These are phyloP conservation scores for Drosophila lacteicornis DNA, from an alignment of 1,140 invertebrate genomes.

Conservation along the genomic window DNA sequence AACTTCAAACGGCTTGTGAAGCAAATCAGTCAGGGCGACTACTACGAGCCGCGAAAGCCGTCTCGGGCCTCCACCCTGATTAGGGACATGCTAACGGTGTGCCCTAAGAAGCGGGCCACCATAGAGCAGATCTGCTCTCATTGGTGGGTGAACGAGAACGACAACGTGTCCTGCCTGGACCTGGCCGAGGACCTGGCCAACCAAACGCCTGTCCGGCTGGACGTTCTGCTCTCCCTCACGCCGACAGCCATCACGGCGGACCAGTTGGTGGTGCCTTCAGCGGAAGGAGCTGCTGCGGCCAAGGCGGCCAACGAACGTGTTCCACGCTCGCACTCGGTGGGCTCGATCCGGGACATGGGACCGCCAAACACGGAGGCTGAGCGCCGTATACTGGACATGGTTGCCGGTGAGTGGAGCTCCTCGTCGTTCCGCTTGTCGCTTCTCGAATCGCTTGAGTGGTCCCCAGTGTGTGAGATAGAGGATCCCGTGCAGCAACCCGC, in stretches of 20 bases:
- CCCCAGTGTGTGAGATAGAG: conserved; percentile 10
- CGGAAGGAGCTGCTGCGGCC: conserved; percentile 69
- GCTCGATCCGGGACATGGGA: conserved; percentile 88
- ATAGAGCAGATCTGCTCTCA: conserved; percentile 97
- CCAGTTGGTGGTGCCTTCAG: conserved; percentile 88
- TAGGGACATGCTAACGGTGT: conserved; percentile 96
- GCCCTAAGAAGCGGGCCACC: conserved; percentile 94
- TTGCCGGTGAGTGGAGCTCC: conserved; percentile 86
- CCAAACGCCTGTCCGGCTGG: conserved; percentile 94
- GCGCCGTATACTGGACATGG: conserved; percentile 89
- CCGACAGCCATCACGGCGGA: conserved; percentile 89
- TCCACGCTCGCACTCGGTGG: conserved; percentile 88
- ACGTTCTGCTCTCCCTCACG: conserved; percentile 93
- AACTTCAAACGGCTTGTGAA: conserved; percentile 98
- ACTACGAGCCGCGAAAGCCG: conserved; percentile 97
- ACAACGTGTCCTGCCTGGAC: conserved; percentile 92
- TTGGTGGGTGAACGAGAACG: conserved; percentile 97
- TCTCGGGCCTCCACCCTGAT: conserved; percentile 98
- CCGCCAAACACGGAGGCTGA: conserved; percentile 86
- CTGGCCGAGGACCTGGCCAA: conserved; percentile 95
- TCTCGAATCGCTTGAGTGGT: conserved; percentile 42
- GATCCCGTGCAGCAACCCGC: conserved; percentile 29
- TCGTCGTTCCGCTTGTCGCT: conserved; percentile 27
- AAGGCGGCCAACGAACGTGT: conserved; percentile 72
- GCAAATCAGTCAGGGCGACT: conserved; percentile 98